Base-by-base conservation (phyloP, 2,113 vertebrate genomes). In the Alectura lathami region DNA sequence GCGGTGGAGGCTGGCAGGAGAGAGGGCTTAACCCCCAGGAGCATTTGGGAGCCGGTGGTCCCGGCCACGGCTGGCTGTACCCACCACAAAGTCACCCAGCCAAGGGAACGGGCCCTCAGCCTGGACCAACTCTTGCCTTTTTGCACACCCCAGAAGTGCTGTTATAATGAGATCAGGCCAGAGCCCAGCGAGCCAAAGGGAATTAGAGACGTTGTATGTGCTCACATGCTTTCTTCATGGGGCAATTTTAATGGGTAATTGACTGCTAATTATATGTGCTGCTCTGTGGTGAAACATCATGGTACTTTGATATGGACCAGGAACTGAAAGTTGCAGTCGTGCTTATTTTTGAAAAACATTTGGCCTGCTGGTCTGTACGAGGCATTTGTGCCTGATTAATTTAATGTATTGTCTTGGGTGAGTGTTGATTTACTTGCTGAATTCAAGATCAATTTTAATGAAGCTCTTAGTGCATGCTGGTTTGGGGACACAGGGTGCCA, bases 341-440 rank as follows among this genome's bases (percentile, higher is more conserved):
- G 36, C 76, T 88, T 92, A 72, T 86, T 91, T 88, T 11, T 83
- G 2, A 78, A 89, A 87, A 38, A 74, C 59, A 75, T 83, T 53
- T 87, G 80, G 57, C 76, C 72, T 77, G 59, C 36, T 89, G 84
- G 51, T 91, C 77, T 77, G 51, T 60, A 83, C 2, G 34, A 76
- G 73, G 38, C 59, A 54, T 96, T 96, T 94, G 76, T 70, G 73
- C 73, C 77, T 88, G 60, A 89, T 92, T 91, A 95, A 88, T 75
- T 70, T 82, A 42, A 60, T 78, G 42, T 78, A 88, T 88, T 86
- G 84, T 94, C 77, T 84, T 26, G 91, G 63, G 42, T 47, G 83
- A 86, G 91, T 91, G 91, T 81, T 96, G 89, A 96, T 93, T 96
- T 92, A 81, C 84, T 88, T 74, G 73, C 83, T 86, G 86, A 86